Evolutionary conservation across 2,113 vertebrate genomes (phyloP), one percentile per base, ranked within the genome.

Genomic region (Steatornis caripensis): DNA sequence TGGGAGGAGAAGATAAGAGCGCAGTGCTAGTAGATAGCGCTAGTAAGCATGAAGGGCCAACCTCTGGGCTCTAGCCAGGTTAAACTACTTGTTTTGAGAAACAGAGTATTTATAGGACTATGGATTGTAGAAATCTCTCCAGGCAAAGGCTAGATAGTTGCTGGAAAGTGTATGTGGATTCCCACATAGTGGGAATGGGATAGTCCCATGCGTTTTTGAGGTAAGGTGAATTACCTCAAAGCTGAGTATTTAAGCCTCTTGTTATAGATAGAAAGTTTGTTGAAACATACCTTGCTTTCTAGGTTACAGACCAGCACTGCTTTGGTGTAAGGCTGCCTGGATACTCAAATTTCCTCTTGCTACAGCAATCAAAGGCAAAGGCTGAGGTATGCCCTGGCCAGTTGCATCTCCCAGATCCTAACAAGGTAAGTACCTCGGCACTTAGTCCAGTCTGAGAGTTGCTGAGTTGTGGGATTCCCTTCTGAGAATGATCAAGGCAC

Each of bases 351-450:
- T 84, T 74, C 27, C 24, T 48, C 27, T 83, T 41, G 16, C 36
- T 82, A 51, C 48, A 61, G 39, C 21, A 58, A 3, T 36, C 1
- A 1, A 48, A 72, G 27, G 34, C 30, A 58, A 86, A 79, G 43
- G 34, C 69, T 54, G 65, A 41, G 26, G 11, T 27, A 4, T 23
- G 20, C 37, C 20, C 17, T 11, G 3, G 30, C 21, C n/a, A 15
- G 12, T 0, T 84, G 57, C 32, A 46, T 30, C 53, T 68, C 23
- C 55, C 27, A 16, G 21, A 16, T 34, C 41, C 46, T 37, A 26
- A 16, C 7, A 32, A 75, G 13, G 26, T 39, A 37, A 69, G 37
- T 49, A 32, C 34, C 22, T 57, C 0, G 0, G 20, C 51, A 19
- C 17, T 34, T 23, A 17, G 37, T 32, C n/a, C 29, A 14, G 8